phyloP scores from a whole-genome alignment of 2,888 invertebrate species.

The Yponomeuta malinellus region DNA sequence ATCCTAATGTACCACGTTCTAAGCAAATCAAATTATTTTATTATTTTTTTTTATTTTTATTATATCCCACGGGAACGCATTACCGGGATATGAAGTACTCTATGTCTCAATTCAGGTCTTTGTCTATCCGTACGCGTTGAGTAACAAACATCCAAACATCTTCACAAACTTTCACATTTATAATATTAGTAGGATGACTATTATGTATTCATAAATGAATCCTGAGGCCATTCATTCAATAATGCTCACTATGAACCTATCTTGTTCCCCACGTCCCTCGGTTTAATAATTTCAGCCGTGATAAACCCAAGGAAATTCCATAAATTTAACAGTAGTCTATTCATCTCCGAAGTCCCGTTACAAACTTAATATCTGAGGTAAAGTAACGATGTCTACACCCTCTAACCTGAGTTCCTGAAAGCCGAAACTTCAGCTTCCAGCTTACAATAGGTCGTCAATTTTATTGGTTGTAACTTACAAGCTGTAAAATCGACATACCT shows the following conservation, averaged over 20 bases:
- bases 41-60: no score
- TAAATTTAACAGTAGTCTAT: neutral
- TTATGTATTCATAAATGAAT: no score
- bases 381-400: neutral
- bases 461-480: constrained; percentile 1
- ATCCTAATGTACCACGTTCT: no score
- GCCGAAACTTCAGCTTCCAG: neutral
- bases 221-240: no score
- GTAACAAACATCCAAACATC: no score
- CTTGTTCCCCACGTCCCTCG: neutral
- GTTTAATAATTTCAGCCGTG: neutral
- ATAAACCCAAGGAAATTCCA: neutral
- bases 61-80: no score
- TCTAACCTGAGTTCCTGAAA: neutral
- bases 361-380: neutral
- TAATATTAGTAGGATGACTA: no score
- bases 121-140: no score
- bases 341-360: neutral
- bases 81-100: no score
- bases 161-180: no score
- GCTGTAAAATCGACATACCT: neutral
- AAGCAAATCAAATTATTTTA: no score
- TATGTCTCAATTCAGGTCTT: no score
- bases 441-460: neutral
- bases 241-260: neutral